These are phyloP conservation scores for Emys orbicularis DNA, from an alignment of 2,797 vertebrate species.

Conservation along the genomic window DNA sequence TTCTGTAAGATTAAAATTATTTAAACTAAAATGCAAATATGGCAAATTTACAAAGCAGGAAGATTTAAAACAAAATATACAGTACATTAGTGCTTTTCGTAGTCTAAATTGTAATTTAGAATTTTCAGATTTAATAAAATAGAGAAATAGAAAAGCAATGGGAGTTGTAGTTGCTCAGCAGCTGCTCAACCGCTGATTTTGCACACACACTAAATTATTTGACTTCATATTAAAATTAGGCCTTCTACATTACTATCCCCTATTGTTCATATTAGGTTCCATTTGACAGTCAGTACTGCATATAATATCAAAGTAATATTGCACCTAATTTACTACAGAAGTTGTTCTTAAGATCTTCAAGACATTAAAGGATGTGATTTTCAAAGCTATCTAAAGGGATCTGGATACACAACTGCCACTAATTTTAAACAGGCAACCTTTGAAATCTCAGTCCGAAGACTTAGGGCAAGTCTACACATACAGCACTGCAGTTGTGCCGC, in stretches of 20 bases:
- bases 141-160: background rate
- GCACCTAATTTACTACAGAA: background rate
- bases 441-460: background rate
- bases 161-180: background rate
- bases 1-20: constrained; percentile 42
- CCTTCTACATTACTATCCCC: background rate
- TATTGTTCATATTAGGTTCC: accelerated
- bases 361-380: background rate
- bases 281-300: background rate
- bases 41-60: background rate
- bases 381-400: background rate
- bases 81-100: background rate
- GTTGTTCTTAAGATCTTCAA: background rate
- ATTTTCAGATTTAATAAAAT: constrained; percentile 37
- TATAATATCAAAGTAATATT: background rate
- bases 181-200: background rate
- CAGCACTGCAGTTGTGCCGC: too few relatives aligned
- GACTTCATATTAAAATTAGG: background rate
- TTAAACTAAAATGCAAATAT: constrained; percentile 14
- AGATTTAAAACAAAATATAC: constrained; percentile 34
- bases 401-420: background rate
- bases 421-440: background rate
- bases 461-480: background rate
- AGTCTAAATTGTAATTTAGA: constrained; percentile 15
- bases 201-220: background rate